Evolutionary conservation across 2,113 vertebrate genomes (phyloP).

Genomic region (Formicarius rufipectus): DNA sequence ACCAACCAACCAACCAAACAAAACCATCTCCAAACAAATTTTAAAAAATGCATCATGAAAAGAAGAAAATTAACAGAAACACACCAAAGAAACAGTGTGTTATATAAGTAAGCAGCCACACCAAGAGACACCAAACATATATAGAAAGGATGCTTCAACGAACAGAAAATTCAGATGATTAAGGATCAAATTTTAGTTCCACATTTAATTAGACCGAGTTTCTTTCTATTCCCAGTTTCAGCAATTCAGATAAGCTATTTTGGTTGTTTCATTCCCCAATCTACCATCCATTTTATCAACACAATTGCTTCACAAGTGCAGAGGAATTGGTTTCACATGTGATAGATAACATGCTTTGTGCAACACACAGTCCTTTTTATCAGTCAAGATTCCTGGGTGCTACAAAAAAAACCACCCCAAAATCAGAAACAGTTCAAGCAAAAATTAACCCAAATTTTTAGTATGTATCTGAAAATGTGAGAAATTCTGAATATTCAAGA

Average conservation of each 20-base stretch:
- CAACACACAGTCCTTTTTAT: accelerated
- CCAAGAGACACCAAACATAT: neutral
- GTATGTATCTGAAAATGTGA: neutral
- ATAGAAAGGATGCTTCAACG: neutral
- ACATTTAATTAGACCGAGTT: neutral
- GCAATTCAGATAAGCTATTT: neutral
- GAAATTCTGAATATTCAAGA: neutral
- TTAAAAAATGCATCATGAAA: neutral
- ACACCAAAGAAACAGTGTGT: neutral
- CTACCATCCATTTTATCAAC: neutral
- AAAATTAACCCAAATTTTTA: neutral
- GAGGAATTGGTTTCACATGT: neutral
- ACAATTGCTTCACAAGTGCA: neutral
- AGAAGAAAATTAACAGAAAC: neutral
- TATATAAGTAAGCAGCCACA: neutral
- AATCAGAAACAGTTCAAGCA: neutral
- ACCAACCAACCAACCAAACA: accelerated
- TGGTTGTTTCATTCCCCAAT: neutral
- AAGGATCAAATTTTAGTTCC: neutral
- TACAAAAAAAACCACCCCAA: neutral
- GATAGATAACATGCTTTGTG: neutral
- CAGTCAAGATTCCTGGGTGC: neutral
- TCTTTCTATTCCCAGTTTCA: neutral
- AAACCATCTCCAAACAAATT: neutral
- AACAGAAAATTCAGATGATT: neutral